Evolutionary conservation across 2,113 vertebrate species (phyloP).

Genomic region (Oreochromis aureus): DNA sequence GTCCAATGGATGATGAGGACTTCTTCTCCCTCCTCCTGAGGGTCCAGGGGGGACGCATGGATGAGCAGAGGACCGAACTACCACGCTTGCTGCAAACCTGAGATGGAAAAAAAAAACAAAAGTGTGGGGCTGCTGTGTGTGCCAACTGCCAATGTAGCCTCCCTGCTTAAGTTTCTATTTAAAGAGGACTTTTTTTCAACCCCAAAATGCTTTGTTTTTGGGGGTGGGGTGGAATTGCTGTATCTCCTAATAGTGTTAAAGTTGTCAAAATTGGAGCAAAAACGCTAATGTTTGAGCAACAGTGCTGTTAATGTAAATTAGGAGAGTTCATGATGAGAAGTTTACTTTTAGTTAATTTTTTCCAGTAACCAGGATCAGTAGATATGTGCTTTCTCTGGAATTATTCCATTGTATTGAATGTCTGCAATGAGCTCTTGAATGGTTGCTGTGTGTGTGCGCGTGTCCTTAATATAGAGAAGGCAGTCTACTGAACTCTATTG

Average conservation of each 20-base stretch:
- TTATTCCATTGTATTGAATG: background rate
- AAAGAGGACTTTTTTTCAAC: background rate
- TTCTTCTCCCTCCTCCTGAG: conserved; percentile 84
- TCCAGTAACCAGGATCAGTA: background rate
- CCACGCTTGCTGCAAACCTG: conserved; percentile 64
- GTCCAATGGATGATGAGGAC: conserved; percentile 83
- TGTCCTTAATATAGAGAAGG: background rate
- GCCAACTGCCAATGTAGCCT: background rate
- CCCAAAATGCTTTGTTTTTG: background rate
- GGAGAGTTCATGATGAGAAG: background rate
- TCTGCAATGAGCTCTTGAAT: background rate
- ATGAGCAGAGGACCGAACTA: conserved; percentile 79
- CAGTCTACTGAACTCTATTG: background rate
- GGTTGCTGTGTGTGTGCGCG: background rate
- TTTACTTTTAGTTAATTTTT: background rate
- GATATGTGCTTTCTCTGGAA: background rate
- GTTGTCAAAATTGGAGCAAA: background rate
- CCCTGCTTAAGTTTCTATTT: background rate
- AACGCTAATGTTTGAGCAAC: conserved; percentile 12
- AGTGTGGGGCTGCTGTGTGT: background rate
- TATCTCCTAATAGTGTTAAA: background rate
- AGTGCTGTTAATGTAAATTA: conserved; percentile 6
- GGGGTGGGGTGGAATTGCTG: accelerated
- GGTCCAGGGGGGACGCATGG: conserved; percentile 83
- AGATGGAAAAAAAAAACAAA: background rate